A percentile compares a stretch with the other conserved stretches of the same genome.
Conservation (phyloP, 1,140 invertebrate genomes). For the Elysia chlorotica region DNA sequence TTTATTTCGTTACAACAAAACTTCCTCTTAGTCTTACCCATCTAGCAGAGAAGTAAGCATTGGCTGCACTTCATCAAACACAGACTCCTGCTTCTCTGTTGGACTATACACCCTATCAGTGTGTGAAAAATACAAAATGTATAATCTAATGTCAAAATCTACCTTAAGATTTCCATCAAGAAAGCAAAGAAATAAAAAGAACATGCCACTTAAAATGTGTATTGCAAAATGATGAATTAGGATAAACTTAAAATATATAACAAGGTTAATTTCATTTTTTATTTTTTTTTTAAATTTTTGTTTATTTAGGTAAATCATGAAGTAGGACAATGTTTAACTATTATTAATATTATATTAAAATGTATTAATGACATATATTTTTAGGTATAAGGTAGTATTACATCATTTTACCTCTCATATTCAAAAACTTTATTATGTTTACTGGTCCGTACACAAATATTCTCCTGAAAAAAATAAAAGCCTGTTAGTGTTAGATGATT, state of each 20-base stretch:
- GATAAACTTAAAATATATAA: too few relatives aligned
- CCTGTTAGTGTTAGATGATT: too few relatives aligned
- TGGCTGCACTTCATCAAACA: constrained; percentile 57
- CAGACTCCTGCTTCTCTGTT: constrained; percentile 41
- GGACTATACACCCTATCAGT: constrained; percentile 46
- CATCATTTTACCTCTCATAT: constrained; percentile 52
- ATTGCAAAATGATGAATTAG: neutral
- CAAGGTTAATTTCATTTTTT: neutral
- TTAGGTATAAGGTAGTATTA: neutral
- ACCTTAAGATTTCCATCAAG: neutral
- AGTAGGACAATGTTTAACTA: neutral
- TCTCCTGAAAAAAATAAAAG: constrained; percentile 43
- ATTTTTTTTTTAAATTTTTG: too few relatives aligned
- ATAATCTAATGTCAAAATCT: too few relatives aligned
- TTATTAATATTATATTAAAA: neutral
- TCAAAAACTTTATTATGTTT: constrained; percentile 59
- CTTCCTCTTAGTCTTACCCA: too few relatives aligned
- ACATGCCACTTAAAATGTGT: neutral
- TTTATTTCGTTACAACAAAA: too few relatives aligned
- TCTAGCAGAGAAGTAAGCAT: constrained; percentile 57
- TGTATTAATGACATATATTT: neutral
- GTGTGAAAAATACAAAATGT: neutral
- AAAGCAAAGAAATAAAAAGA: neutral
- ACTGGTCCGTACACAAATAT: constrained; percentile 47
- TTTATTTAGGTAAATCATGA: too few relatives aligned